Evolutionary conservation across 2,113 vertebrate species (phyloP), one percentile per base, ranked within the genome.

Genomic region (Xenopus borealis): DNA sequence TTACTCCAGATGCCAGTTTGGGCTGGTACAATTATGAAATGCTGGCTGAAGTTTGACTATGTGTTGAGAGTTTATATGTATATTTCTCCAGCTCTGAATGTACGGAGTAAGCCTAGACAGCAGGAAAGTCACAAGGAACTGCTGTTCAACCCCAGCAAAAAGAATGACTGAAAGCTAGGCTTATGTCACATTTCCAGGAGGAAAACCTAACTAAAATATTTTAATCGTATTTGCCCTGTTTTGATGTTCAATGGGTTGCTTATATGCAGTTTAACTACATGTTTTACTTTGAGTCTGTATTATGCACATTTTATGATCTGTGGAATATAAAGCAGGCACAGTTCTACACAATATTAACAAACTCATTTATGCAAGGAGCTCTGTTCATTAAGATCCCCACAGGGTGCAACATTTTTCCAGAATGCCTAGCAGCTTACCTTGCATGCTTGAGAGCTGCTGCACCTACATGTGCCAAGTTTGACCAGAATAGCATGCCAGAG

Each of bases 21-120:
- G 55, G 55, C 44, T 61, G n/a, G 66, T 69, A 62, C 58, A 76
- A 63, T 50, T 62, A 69, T 44, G 2, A 74, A 61, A 74, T 20
- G 11, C 8, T 58, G 53, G 52, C 50, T 57, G 52, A 19, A 14
- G 63, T 12, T 66, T 27, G 17, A 19, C 6, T 10, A 9, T 5
- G 18, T 67, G 61, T 19, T 20, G 20, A 30, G 40, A 40, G 9
- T 65, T 33, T 18, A 18, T 44, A 45, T n/a, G 46, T 44, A 45
- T n/a, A 65, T 66, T 46, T 20, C 10, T 9, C n/a, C 46, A 44
- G 20, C 4, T 71, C 9, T 20, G 12, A 47, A 0, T 62, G 20
- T 20, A 7, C 16, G 33, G 10, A 47, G n/a, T 47, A 59, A 47
- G 62, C 23, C 20, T 12, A 62, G 57, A 67, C 55, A 68, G 44